Base-by-base conservation (phyloP, 2,113 vertebrate species). In the Lucifuga dentata region DNA sequence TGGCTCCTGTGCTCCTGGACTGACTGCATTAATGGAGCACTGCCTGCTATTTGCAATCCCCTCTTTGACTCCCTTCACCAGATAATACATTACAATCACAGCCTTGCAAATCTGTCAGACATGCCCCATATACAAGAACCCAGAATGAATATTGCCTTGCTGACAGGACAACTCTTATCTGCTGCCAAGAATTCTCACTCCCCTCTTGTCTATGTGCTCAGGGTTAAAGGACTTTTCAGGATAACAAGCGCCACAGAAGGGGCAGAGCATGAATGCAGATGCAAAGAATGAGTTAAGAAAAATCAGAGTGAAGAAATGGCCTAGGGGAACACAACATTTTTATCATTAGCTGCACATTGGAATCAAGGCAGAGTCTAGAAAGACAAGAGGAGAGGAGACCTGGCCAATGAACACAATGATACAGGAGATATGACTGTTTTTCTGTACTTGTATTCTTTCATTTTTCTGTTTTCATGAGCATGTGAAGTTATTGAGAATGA, bases 31-130 rank as follows among this genome's bases (percentile, higher is more conserved):
- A 86, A 81, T 52, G 40, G 19, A 26, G 41, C 58, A 26, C 44
- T 50, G 65, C 38, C 24, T 72, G 56, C 62, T 19, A 52, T 74
- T 63, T 77, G 73, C 50, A 76, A 76, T 72, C 68, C 44, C 77
- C 62, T 26, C 61, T 73, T 70, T 80, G 78, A 67, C 83, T 81
- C 68, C 45, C 36, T 60, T 70, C 46, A 68, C 51, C 58, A 72
- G 61, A 84, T 81, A 83, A 82, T 75, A 40, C 67, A 60, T 71
- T 70, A 48, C 58, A 83, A 73, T 83, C 76, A 75, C 49, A 80
- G 61, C 55, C 65, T 43, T 65, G 52, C 46, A 73, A 81, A 68
- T 79, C 76, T 80, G 67, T 55, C 49, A 58, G 53, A 58, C 36
- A 24, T 39, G 19, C 16, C 3, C 12, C 33, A 80, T 19, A 72